phyloP scores from a whole-genome alignment of 2,113 vertebrate species.

The Cercopithecus mona region DNA sequence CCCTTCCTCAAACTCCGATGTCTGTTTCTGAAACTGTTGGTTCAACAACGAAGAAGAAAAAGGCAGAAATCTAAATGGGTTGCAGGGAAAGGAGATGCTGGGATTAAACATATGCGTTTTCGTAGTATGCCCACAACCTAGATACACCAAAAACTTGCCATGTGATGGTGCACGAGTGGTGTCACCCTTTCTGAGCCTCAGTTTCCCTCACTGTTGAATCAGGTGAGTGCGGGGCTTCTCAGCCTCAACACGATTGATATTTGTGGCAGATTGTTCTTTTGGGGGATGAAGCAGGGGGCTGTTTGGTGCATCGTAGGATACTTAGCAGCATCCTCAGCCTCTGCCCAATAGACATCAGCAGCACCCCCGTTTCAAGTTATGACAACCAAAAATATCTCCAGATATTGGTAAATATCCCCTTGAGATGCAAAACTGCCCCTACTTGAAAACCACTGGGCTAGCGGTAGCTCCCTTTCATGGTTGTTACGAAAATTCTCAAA shows the following conservation, averaged over 20 bases:
- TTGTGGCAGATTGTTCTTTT: background rate
- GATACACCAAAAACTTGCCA: accelerated
- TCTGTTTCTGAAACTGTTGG: background rate
- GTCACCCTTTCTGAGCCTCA: background rate
- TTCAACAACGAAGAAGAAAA: background rate
- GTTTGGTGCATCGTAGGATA: accelerated
- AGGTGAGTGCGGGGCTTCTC: background rate
- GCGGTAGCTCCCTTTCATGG: accelerated
- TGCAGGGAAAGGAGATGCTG: background rate
- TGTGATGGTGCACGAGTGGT: background rate
- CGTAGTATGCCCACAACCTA: too few relatives aligned
- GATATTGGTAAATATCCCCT: background rate
- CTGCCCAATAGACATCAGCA: background rate
- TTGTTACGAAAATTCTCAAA: background rate
- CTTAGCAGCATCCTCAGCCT: background rate
- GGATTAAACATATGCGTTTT: background rate
- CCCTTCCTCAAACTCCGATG: background rate
- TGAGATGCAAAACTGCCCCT: background rate
- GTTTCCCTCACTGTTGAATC: background rate
- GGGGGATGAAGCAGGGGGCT: background rate
- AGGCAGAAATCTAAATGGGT: background rate
- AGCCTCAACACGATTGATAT: background rate
- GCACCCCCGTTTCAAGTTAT: accelerated
- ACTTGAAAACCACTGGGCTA: background rate
- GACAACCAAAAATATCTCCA: background rate